phyloP scores from a whole-genome alignment of 2,888 invertebrate species.

The Torymus tubicola region DNA sequence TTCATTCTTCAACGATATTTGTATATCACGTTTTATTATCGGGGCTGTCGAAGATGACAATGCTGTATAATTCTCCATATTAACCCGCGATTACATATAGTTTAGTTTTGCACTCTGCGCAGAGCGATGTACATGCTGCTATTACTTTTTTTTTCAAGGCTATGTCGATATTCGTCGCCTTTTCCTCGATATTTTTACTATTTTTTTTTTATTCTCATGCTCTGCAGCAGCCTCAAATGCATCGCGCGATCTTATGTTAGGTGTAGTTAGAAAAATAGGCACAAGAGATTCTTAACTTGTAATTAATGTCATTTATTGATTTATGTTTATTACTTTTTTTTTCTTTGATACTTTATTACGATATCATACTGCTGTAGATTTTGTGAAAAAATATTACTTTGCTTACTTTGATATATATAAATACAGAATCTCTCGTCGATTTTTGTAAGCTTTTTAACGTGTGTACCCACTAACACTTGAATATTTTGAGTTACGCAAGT shows the following conservation, averaged over 20 bases:
- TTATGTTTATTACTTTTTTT: too few relatives aligned
- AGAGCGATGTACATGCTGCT: constrained; percentile 4
- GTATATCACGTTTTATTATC: too few relatives aligned
- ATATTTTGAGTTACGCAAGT: too few relatives aligned
- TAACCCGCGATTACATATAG: constrained; percentile 6
- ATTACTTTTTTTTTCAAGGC: constrained; percentile 14
- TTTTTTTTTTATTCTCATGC: constrained; percentile 3
- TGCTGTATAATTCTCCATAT: not conserved
- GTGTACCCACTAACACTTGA: too few relatives aligned
- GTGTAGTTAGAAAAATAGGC: not conserved
- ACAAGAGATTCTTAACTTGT: too few relatives aligned
- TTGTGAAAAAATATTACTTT: not conserved
- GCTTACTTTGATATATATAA: not conserved
- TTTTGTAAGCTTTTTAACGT: too few relatives aligned
- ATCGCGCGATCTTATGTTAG: constrained; percentile 2
- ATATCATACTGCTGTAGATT: too few relatives aligned
- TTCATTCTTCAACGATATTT: too few relatives aligned
- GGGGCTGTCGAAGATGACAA: not conserved
- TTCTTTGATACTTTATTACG: too few relatives aligned
- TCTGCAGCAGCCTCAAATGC: constrained; percentile 16
- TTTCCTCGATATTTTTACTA: too few relatives aligned
- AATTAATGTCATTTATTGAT: too few relatives aligned
- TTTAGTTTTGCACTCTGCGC: constrained; percentile 39
- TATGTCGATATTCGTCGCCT: constrained; percentile 8
- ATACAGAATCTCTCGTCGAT: too few relatives aligned